These are phyloP conservation scores for Drosophila sp. DNA, from an alignment of 1,140 invertebrate genomes.

Conservation along the genomic window DNA sequence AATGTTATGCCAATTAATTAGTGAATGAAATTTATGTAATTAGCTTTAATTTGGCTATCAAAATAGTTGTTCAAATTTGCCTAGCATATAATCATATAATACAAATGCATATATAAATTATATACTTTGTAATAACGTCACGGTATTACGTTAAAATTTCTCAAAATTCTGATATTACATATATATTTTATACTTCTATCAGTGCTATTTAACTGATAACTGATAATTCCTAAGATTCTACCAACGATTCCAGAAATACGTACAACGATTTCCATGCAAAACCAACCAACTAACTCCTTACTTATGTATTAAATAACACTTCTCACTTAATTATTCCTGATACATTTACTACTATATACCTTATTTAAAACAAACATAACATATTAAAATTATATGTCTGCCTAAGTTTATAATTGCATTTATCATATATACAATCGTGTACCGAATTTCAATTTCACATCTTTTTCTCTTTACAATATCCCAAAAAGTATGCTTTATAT, in stretches of 20 bases:
- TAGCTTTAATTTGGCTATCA: slow-evolving; percentile 62
- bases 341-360: slow-evolving; percentile 7
- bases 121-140: slow-evolving; percentile 29
- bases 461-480: not conserved
- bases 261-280: slow-evolving; percentile 62
- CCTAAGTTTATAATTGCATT: slow-evolving; percentile 38
- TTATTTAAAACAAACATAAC: slow-evolving; percentile 16
- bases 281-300: slow-evolving; percentile 26
- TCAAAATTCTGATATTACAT: slow-evolving; percentile 60
- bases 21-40: slow-evolving; percentile 47
- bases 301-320: slow-evolving; percentile 57
- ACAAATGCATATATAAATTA: not conserved
- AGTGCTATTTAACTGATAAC: slow-evolving; percentile 56
- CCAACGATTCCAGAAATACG: slow-evolving; percentile 71
- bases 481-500: not conserved
- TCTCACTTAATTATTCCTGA: slow-evolving; percentile 23
- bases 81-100: slow-evolving; percentile 22
- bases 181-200: slow-evolving; percentile 12
- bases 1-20: slow-evolving; percentile 49
- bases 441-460: not conserved
- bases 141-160: slow-evolving; percentile 29
- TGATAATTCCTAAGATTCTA: slow-evolving; percentile 70
- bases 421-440: slow-evolving; percentile 1
- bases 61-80: slow-evolving; percentile 26
- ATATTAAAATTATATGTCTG: slow-evolving; percentile 20